These are phyloP conservation scores for Cheirogaleus major DNA, from an alignment of 2,797 vertebrate genomes.

Conservation along the genomic window DNA sequence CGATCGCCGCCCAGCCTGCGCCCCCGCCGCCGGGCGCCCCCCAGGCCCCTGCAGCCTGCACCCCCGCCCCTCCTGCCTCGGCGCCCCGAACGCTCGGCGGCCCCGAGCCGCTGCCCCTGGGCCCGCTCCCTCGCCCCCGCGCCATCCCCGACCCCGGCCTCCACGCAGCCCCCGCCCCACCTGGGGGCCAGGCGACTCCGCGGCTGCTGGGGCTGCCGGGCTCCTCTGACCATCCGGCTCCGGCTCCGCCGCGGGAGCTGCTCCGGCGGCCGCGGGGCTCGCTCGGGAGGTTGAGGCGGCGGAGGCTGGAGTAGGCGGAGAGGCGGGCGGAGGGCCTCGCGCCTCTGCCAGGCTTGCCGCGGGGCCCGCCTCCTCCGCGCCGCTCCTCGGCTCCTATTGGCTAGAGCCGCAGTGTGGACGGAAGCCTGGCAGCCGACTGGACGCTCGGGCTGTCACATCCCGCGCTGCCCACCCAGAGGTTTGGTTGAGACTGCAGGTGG, in stretches of 20 bases:
- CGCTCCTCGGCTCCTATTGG: background rate
- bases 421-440: conserved; percentile 60
- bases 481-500: conserved; percentile 75
- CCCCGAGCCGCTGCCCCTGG: conserved; percentile 36
- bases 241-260: conserved; percentile 77
- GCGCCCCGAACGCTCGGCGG: conserved; percentile 33
- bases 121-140: conserved; percentile 42
- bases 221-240: conserved; percentile 83
- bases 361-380: conserved; percentile 57
- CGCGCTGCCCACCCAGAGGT: conserved; percentile 56
- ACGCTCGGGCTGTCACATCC: background rate
- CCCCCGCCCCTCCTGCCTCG: background rate
- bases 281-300: conserved; percentile 74
- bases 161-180: conserved; percentile 61
- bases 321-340: conserved; percentile 72
- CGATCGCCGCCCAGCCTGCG: conserved; percentile 49
- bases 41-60: background rate
- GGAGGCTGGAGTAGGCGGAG: conserved; percentile 77
- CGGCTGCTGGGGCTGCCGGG: conserved; percentile 79
- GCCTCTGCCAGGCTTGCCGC: conserved; percentile 69
- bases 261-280: conserved; percentile 76
- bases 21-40: background rate
- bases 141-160: background rate
- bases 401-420: background rate
- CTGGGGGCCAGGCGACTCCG: conserved; percentile 81